Evolutionary conservation across 2,113 vertebrate species (phyloP).

Genomic region (Tyrannus savana): DNA sequence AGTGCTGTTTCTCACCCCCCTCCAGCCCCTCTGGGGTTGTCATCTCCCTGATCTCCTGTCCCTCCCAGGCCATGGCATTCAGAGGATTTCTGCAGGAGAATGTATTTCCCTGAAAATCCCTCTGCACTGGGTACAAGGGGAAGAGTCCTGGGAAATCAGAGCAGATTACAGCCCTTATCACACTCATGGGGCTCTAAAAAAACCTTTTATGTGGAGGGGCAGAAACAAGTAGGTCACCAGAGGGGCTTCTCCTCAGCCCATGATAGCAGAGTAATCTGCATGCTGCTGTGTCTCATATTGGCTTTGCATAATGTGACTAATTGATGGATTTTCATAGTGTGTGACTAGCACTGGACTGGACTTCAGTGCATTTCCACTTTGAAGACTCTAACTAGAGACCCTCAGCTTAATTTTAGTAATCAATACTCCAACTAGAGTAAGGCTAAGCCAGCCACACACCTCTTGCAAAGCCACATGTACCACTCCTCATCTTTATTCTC

Average conservation of each 20-base stretch:
- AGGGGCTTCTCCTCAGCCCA: not conserved
- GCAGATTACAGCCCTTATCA: not conserved
- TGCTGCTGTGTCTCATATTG: not conserved
- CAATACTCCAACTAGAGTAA: not conserved
- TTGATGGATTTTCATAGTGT: not conserved
- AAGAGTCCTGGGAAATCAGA: not conserved
- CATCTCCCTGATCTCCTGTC: not conserved
- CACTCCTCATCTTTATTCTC: not conserved
- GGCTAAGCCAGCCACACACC: not conserved
- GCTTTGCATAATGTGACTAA: conserved; percentile 43
- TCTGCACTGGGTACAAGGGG: not conserved
- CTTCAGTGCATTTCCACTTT: not conserved
- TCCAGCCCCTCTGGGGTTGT: not conserved
- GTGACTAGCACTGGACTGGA: not conserved
- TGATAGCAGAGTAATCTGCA: not conserved
- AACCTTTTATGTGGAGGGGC: not conserved
- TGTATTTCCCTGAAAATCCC: not conserved
- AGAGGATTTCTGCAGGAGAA: not conserved
- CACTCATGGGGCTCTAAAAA: not conserved
- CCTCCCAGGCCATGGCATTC: not conserved
- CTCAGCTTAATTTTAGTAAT: not conserved
- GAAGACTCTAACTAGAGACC: not conserved
- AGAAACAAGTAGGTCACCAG: not conserved
- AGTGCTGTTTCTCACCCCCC: fast-evolving
- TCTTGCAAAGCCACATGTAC: not conserved